Evolutionary conservation across 1,140 invertebrate species (phyloP).

Genomic region (Apis florea): DNA sequence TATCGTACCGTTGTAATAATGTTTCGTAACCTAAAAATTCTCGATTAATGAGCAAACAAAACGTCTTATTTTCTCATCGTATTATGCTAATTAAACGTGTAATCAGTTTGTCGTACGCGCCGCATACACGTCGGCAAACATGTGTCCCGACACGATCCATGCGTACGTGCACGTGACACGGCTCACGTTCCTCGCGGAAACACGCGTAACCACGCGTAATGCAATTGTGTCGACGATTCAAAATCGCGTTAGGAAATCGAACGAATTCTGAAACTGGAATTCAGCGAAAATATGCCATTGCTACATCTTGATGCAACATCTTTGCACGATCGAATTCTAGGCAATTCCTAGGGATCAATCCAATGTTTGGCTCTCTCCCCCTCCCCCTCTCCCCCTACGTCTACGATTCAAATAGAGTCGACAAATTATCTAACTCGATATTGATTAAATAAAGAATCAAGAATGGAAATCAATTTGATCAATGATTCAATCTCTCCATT

Average conservation of each 20-base stretch:
- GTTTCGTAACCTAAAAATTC: not conserved
- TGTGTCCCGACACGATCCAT: slow-evolving; percentile 22
- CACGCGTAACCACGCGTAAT: slow-evolving; percentile 6
- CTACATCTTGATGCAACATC: not conserved
- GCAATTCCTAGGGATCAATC: not conserved
- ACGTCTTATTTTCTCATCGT: slow-evolving; percentile 25
- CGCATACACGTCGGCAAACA: slow-evolving; percentile 5
- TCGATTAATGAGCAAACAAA: not conserved
- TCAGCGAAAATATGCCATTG: no score
- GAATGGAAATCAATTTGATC: no score
- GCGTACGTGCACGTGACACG: slow-evolving; percentile 31
- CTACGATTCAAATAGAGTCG: no score
- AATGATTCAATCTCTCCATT: no score
- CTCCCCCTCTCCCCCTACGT: no score
- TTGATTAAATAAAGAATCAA: no score
- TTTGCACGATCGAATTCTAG: not conserved
- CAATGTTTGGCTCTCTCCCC: no score
- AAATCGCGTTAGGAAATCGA: not conserved
- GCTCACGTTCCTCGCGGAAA: slow-evolving; percentile 14
- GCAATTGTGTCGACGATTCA: not conserved
- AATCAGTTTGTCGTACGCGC: slow-evolving; percentile 40
- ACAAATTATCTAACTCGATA: no score
- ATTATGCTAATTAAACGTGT: slow-evolving; percentile 46
- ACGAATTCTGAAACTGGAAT: not conserved
- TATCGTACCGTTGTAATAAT: no score